phyloP scores from a whole-genome alignment of 1,140 invertebrate genomes.

The Drosophila simulans region DNA sequence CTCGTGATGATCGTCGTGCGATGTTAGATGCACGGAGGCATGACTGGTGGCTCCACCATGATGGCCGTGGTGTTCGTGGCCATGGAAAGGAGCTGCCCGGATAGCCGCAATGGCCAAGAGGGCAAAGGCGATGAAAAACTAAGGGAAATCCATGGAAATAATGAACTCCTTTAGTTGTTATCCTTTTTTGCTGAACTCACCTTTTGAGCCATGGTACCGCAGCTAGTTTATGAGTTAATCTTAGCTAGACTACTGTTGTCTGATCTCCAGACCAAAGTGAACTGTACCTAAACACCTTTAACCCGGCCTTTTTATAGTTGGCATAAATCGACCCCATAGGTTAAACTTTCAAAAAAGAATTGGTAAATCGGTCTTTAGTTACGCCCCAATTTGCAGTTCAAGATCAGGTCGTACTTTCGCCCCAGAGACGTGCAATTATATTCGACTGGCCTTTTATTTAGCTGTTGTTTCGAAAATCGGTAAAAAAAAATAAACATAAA shows the following conservation, averaged over 20 bases:
- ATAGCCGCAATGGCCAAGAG: slow-evolving; percentile 49
- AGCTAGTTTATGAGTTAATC: slow-evolving; percentile 63
- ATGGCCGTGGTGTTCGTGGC: slow-evolving; percentile 43
- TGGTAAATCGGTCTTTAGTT: slow-evolving; percentile 40
- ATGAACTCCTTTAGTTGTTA: neutral
- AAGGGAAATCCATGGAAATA: neutral
- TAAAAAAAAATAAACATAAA: slow-evolving; percentile 32
- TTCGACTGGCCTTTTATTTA: slow-evolving; percentile 21
- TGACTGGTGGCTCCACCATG: slow-evolving; percentile 72
- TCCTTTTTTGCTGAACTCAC: slow-evolving; percentile 27
- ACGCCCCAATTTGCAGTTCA: slow-evolving; percentile 68
- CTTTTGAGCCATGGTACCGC: slow-evolving; percentile 70
- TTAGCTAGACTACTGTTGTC: slow-evolving; percentile 52
- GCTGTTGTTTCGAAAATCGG: slow-evolving; percentile 9
- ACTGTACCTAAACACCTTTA: slow-evolving; percentile 53
- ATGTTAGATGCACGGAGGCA: slow-evolving; percentile 70
- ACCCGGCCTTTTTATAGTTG: slow-evolving; percentile 47
- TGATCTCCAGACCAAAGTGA: slow-evolving; percentile 54
- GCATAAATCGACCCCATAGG: slow-evolving; percentile 1
- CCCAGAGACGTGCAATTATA: slow-evolving; percentile 46
- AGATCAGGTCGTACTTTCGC: slow-evolving; percentile 66
- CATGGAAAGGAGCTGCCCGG: slow-evolving; percentile 60
- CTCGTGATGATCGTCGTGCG: slow-evolving; percentile 57
- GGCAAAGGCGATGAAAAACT: slow-evolving; percentile 57
- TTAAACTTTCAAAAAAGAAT: slow-evolving; percentile 62